Conservation (phyloP, 2,888 invertebrate species). For the Drosophila fungiperda region DNA sequence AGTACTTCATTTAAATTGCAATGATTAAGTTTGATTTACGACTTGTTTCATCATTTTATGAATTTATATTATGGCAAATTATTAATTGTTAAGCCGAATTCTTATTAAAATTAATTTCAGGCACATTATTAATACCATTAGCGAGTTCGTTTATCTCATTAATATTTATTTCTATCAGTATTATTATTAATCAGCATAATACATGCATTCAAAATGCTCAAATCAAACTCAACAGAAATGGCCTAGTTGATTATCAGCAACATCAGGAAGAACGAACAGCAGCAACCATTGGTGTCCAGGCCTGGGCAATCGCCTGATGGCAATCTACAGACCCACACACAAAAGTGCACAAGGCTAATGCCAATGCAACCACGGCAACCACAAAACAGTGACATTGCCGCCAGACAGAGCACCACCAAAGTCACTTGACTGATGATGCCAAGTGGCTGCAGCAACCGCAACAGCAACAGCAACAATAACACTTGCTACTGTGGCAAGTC, state of each 20-base stretch:
- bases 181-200: not conserved
- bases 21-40: not conserved
- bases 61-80: not conserved
- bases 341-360: conserved; percentile 13
- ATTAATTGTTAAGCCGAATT: not conserved
- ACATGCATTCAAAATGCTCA: not conserved
- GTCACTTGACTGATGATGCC: conserved; percentile 63
- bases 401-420: conserved; percentile 16
- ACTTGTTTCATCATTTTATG: not conserved
- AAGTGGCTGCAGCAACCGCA: conserved; percentile 42
- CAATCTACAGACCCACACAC: conserved; percentile 38
- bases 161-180: not conserved
- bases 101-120: not conserved
- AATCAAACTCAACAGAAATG: not conserved
- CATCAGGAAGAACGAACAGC: conserved; percentile 9
- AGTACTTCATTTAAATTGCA: not conserved
- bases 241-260: conserved; percentile 1
- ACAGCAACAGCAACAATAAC: conserved; percentile 25
- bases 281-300: conserved; percentile 45
- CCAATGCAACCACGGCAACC: not conserved
- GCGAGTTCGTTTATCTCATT: not conserved
- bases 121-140: not conserved
- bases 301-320: conserved; percentile 21
- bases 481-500: conserved; percentile 48
- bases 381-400: conserved; percentile 54